These are phyloP conservation scores for Cheilosia pagana DNA, from an alignment of 2,888 invertebrate species.

Conservation along the genomic window DNA sequence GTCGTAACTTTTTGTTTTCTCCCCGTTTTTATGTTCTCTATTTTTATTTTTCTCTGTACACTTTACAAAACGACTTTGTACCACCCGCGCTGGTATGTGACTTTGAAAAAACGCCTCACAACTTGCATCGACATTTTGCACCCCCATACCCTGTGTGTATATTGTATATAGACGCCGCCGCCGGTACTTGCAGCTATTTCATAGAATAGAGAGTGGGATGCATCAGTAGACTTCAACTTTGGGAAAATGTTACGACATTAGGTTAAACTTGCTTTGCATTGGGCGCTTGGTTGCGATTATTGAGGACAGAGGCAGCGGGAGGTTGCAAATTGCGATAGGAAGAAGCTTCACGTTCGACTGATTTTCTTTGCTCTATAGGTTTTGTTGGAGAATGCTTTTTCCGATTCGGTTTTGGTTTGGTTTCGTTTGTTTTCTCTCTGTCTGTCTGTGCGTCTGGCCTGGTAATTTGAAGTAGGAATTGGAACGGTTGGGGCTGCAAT, in stretches of 20 bases:
- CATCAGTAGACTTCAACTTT: conserved; percentile 7
- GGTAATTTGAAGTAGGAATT: conserved; percentile 34
- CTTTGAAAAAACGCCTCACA: conserved; percentile 27
- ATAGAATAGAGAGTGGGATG: conserved; percentile 6
- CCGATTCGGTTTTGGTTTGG: neutral
- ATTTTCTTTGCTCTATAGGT: conserved; percentile 22
- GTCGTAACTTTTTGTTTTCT: conserved; percentile 16
- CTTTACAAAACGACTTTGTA: conserved; percentile 41
- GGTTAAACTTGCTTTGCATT: conserved; percentile 42
- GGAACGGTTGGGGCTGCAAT: conserved; percentile 32
- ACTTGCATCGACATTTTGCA: conserved; percentile 14
- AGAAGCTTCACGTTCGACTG: conserved; percentile 46
- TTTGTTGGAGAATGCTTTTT: neutral
- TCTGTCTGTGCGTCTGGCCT: conserved; percentile 57
- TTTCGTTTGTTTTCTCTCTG: neutral
- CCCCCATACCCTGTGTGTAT: neutral
- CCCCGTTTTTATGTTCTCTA: neutral
- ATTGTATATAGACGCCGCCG: neutral
- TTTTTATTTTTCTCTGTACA: conserved; percentile 24
- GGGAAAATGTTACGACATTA: conserved; percentile 46
- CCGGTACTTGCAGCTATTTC: conserved; percentile 29
- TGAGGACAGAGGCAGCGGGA: conserved; percentile 4
- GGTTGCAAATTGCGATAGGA: conserved; percentile 46
- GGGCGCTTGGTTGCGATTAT: conserved; percentile 1
- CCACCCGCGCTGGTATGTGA: conserved; percentile 16